Percentiles rank a stretch among this genome's conserved stretches.
These are phyloP conservation scores for Pseudomyrmex sp. DNA, from an alignment of 1,140 invertebrate species.

Conservation along the genomic window DNA sequence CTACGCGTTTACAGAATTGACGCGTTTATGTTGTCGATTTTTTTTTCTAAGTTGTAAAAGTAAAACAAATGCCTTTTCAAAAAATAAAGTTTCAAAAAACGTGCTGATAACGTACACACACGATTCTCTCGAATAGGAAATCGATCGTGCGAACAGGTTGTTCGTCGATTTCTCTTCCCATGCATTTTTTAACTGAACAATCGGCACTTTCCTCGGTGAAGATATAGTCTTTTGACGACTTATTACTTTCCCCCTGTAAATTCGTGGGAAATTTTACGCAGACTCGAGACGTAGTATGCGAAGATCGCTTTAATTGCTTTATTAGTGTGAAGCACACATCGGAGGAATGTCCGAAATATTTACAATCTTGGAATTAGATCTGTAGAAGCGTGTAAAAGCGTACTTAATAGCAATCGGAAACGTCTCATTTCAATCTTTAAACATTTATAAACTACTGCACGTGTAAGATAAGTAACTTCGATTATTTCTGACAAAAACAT, in stretches of 20 bases:
- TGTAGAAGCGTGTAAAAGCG: background rate
- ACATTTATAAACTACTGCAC: background rate
- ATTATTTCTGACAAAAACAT: background rate
- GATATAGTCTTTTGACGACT: background rate
- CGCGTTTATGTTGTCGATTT: too few species aligned
- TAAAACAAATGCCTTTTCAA: too few species aligned
- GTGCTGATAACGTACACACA: conserved; percentile 33
- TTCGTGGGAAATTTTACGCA: conserved; percentile 54
- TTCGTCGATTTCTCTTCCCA: conserved; percentile 74
- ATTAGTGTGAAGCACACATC: background rate
- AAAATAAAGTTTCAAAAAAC: background rate
- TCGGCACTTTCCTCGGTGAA: background rate
- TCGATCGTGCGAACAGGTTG: conserved; percentile 70
- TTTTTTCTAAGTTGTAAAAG: too few species aligned
- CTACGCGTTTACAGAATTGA: too few species aligned
- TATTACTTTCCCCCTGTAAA: conserved; percentile 36
- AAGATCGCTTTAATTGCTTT: background rate
- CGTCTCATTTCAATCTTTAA: conserved; percentile 12
- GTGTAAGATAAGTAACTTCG: background rate
- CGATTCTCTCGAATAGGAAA: conserved; percentile 47
- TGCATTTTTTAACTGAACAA: conserved; percentile 64
- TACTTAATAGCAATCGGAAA: conserved; percentile 1
- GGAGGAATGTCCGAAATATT: background rate
- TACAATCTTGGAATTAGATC: background rate
- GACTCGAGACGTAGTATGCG: background rate